Percentiles rank a stretch among this genome's conserved stretches.
Conservation (phyloP, 2,888 invertebrate species). For the Andrena dorsata region DNA sequence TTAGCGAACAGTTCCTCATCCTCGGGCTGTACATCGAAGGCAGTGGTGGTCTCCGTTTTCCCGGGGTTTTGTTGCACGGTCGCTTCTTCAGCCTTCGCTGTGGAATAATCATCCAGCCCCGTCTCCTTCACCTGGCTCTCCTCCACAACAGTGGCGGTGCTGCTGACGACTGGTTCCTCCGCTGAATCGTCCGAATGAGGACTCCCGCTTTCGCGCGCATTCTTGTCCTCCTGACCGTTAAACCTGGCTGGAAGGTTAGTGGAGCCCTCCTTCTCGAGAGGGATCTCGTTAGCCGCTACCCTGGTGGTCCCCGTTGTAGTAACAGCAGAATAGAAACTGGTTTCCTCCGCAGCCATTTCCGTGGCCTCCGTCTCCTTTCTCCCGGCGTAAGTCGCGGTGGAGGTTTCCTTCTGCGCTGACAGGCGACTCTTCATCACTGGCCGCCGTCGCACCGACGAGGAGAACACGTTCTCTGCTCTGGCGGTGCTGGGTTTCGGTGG, state of each 20-base stretch:
- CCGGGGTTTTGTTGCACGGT: background rate
- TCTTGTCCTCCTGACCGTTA: conserved; percentile 27
- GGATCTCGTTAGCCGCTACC: conserved; percentile 79
- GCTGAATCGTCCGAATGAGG: conserved; percentile 7
- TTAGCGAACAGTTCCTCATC: conserved; percentile 82
- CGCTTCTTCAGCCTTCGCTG: background rate
- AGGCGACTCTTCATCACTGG: conserved; percentile 74
- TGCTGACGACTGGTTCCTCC: conserved; percentile 36
- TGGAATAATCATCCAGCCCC: conserved; percentile 19
- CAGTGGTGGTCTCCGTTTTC: conserved; percentile 40
- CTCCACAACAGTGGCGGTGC: conserved; percentile 26
- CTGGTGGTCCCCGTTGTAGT: conserved; percentile 76
- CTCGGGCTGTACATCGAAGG: conserved; percentile 39
- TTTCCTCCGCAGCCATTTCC: conserved; percentile 86
- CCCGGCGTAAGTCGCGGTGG: conserved; percentile 46
- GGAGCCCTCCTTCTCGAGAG: conserved; percentile 30
- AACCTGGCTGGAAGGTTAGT: conserved; percentile 16
- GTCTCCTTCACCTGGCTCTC: conserved; percentile 37
- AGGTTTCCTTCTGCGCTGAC: conserved; percentile 66
- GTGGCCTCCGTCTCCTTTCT: conserved; percentile 84
- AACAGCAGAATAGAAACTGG: conserved; percentile 86
- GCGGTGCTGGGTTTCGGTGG: conserved; percentile 70
- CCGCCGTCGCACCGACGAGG: conserved; percentile 77
- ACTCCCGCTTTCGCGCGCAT: conserved; percentile 25
- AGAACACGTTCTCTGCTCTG: conserved; percentile 78